Evolutionary conservation across 2,888 invertebrate genomes (phyloP), one percentile per base, ranked within the genome.

Genomic region (Pasiphila rectangulata): DNA sequence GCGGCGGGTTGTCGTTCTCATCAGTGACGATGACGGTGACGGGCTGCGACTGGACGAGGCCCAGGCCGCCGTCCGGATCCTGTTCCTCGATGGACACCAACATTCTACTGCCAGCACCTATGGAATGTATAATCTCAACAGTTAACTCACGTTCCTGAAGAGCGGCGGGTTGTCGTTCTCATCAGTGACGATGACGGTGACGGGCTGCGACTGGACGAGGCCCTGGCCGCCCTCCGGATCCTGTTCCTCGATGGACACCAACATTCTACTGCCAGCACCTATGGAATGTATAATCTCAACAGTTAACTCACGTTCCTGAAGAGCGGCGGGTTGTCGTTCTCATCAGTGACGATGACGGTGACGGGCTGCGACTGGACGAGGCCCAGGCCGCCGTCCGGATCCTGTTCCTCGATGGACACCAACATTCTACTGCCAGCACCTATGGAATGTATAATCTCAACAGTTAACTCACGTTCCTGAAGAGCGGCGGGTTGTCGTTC

Each of bases 161-260:
- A 90, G 90, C 4, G 97, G 96, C 20, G 95, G 91, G 78, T 96
- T 96, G 71, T 97, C 97, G 72, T 97, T 97, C 66, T 95, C 95
- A 69, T 97, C 97, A 5, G 95, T 83, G 9, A 97, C 93, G 51
- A 96, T 96, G 50, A 96, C 94, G 19, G 93, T 94, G 30, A 96
- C 93, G 2, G 94, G 93, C 40, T 86, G 80, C 4, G 93, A 92
- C 59, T 92, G 91, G 7, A 95, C 93, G 50, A 95, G 82, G 77
- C 95, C 96, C 59, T 93, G 91, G 45, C 91, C 88, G 7, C 83
- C 90, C 42, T 91, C 91, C 7, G 90, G 90, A 6, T 91, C 91
- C 53, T 90, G 87, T 69, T 96, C 96, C 79, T 95, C 94, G 54
- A 96, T 91, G 1, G 94, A 94, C 12, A 97, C 95, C 55, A 93